Base-by-base conservation (phyloP, 2,797 vertebrate species). In the Gymnothorax javanicus region DNA sequence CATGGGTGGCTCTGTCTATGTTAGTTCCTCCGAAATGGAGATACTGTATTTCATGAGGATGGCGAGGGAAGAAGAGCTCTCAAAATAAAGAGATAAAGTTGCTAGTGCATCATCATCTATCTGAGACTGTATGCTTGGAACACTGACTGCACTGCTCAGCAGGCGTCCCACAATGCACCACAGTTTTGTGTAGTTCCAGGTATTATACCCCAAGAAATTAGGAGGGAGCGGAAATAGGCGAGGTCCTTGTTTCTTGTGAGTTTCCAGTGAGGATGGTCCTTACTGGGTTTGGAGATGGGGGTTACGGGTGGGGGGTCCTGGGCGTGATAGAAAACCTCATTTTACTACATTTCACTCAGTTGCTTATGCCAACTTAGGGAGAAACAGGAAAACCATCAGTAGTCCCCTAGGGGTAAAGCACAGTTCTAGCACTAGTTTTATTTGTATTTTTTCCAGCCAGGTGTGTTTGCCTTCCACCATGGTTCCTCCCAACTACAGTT, bases 391-490 rank as follows among this genome's bases (percentile, higher is more conserved):
- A 23, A 79, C 43, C 17, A 12, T 17, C 7, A n/a, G 9, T 9
- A 2, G 43, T 79, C 27, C 71, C 83, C 82, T 33, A 60, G 69
- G 83, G 60, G 83, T 54, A 50, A 60, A 43, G 50, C 87, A 59
- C n/a, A 67, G 59, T 54, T 4, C 43, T n/a, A 5, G 13, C 69
- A n/a, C 43, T 64, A 12, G 33, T 43, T 43, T 43, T 43, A 2
- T 43, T 43, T 67, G 59, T 15, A 69, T 84, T 85, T 59, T 59
- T 86, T 56, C 71, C 33, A 8, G 50, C 9, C 11, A 75, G 11
- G 50, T 89, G 89, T 90, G 91, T 92, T 91, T 92, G 92, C 92
- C 91, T 89, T 89, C 88, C 91, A 91, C 91, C 91, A 89, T 91
- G 91, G 91, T 92, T 91, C 91, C 91, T 69, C 73, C 89, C 91